These are phyloP conservation scores for Ia io DNA, from an alignment of 2,113 vertebrate species.

Conservation along the genomic window DNA sequence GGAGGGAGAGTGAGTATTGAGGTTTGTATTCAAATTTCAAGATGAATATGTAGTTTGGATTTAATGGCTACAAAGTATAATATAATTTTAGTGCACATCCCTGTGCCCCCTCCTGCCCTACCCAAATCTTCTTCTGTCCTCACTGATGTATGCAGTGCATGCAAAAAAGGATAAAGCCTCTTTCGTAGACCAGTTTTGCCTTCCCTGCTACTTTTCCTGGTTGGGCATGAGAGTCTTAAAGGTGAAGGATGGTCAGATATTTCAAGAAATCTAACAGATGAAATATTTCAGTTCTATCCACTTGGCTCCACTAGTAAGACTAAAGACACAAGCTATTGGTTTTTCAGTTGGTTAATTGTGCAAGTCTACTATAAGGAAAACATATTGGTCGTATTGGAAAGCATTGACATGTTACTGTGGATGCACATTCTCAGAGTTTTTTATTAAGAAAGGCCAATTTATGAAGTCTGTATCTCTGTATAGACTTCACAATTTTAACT, in stretches of 20 bases:
- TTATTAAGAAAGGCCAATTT: not conserved
- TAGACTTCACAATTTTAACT: not conserved
- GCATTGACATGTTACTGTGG: not conserved
- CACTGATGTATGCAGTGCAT: not conserved
- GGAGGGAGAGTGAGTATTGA: not conserved
- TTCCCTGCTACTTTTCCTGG: not conserved
- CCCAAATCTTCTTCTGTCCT: not conserved
- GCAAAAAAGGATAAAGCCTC: not conserved
- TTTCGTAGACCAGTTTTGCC: not conserved
- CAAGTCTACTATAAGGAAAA: not conserved
- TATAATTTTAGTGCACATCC: not conserved
- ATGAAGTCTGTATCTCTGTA: not conserved
- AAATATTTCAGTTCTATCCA: not conserved
- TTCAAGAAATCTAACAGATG: not conserved
- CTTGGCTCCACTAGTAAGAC: not conserved
- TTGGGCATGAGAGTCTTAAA: not conserved
- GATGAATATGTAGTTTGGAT: not conserved
- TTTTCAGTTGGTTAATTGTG: not conserved
- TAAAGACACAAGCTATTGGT: not conserved
- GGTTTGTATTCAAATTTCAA: not conserved
- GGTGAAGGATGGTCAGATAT: not conserved
- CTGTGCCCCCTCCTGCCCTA: not conserved
- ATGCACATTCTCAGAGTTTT: not conserved
- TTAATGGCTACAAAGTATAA: not conserved
- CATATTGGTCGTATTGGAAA: not conserved